Evolutionary conservation across 1,140 invertebrate species (phyloP).

Genomic region (Pantala flavescens): DNA sequence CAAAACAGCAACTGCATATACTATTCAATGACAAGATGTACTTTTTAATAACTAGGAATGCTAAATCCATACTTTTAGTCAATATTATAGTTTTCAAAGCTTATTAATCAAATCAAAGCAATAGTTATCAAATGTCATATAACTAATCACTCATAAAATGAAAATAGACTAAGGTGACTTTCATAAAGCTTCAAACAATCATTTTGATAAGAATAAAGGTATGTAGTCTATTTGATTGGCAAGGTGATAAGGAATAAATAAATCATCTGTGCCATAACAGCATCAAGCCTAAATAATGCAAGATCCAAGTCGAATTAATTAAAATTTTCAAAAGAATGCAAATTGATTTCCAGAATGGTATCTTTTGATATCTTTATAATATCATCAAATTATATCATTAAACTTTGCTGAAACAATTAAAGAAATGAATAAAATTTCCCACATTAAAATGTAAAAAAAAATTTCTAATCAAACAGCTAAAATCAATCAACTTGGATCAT

Average conservation of each 20-base stretch:
- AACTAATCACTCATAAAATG: not conserved
- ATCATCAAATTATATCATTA: no score
- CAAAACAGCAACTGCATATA: not conserved
- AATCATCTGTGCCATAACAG: not conserved
- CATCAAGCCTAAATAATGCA: not conserved
- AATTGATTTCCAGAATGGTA: no score
- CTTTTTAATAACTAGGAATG: not conserved
- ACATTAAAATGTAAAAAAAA: no score
- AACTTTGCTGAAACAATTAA: no score
- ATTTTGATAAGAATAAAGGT: no score
- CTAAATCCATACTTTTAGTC: not conserved
- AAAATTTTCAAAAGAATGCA: no score
- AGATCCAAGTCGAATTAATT: constrained; percentile 4
- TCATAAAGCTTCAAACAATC: no score
- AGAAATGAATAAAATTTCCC: no score
- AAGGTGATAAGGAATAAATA: not conserved
- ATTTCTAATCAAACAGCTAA: not conserved
- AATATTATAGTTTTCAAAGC: not conserved
- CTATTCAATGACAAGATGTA: not conserved
- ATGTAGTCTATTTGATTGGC: no score
- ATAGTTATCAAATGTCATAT: not conserved
- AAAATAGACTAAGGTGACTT: not conserved
- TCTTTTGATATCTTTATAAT: no score
- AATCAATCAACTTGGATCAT: not conserved
- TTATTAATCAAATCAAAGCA: not conserved